Conservation (phyloP, 92 coral and sea anemone genomes). For the Metridium senile region DNA sequence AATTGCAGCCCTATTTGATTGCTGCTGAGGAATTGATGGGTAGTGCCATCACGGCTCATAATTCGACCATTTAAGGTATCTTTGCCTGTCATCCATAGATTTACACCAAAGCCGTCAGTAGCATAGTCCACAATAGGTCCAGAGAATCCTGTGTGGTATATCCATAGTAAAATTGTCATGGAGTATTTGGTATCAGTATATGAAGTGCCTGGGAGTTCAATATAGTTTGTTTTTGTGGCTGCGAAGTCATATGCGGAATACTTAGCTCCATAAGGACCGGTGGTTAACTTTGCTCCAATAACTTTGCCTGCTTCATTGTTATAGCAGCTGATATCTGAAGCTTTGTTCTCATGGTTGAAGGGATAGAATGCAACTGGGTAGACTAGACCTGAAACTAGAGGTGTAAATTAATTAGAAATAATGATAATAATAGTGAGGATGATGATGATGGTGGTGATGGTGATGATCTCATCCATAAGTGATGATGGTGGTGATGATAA, state of each 20-base stretch:
- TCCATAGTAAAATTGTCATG: conserved; percentile 68
- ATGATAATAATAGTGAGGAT: neutral
- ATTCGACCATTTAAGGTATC: conserved; percentile 45
- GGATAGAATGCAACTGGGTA: conserved; percentile 80
- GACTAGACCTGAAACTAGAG: conserved; percentile 48
- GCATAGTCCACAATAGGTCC: conserved; percentile 67
- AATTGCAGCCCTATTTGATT: conserved; percentile 34
- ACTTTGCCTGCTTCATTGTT: conserved; percentile 54
- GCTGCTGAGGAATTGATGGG: conserved; percentile 23
- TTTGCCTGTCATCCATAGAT: conserved; percentile 55
- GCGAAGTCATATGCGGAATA: conserved; percentile 64
- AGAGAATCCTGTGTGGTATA: conserved; percentile 58
- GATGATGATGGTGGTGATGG: neutral
- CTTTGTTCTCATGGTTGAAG: conserved; percentile 33
- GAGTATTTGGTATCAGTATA: conserved; percentile 60
- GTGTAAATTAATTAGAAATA: neutral
- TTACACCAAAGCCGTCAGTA: conserved; percentile 42
- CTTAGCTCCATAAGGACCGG: conserved; percentile 50
- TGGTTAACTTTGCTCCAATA: conserved; percentile 43
- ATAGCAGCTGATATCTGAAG: conserved; percentile 83
- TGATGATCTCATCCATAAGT: neutral
- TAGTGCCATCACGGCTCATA: conserved; percentile 37
- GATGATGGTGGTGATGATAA: too few relatives aligned
- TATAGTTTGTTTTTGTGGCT: conserved; percentile 61
- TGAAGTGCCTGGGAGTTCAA: conserved; percentile 61